phyloP scores from a whole-genome alignment of 2,797 vertebrate species.

The Macrochelys suwanniensis region DNA sequence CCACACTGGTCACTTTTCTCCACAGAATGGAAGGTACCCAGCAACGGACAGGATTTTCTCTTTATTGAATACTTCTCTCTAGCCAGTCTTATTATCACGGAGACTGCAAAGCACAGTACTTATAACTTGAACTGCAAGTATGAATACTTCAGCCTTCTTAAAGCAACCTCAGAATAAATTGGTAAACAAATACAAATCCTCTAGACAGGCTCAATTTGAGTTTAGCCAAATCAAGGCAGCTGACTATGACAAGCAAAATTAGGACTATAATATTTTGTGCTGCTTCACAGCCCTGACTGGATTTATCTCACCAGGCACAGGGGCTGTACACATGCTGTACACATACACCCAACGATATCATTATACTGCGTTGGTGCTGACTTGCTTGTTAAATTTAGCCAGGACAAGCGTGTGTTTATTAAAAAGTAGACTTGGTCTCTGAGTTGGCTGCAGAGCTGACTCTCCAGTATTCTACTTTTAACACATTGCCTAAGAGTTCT shows the following conservation, averaged over 20 bases:
- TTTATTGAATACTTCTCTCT: neutral
- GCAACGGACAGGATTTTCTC: neutral
- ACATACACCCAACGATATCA: neutral
- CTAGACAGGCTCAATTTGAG: neutral
- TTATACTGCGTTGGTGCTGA: conserved; percentile 9
- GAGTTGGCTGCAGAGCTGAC: neutral
- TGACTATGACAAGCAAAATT: neutral
- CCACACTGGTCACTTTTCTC: rapidly evolving
- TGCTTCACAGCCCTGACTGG: neutral
- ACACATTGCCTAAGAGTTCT: conserved; percentile 9
- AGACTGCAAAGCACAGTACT: neutral
- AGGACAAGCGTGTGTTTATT: conserved; percentile 7
- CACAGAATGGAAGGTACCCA: rapidly evolving
- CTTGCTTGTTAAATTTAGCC: conserved; percentile 42
- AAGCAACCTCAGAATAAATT: neutral
- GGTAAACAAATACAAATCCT: neutral
- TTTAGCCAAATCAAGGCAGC: neutral
- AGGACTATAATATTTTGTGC: neutral
- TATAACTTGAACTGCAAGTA: neutral
- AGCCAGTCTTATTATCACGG: neutral
- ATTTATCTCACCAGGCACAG: neutral
- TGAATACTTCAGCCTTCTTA: neutral
- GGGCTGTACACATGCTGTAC: neutral
- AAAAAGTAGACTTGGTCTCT: conserved; percentile 33
- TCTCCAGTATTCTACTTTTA: conserved; percentile 33